Evolutionary conservation across 2,888 invertebrate genomes (phyloP).

Genomic region (Mongoloraphidia duomilia): DNA sequence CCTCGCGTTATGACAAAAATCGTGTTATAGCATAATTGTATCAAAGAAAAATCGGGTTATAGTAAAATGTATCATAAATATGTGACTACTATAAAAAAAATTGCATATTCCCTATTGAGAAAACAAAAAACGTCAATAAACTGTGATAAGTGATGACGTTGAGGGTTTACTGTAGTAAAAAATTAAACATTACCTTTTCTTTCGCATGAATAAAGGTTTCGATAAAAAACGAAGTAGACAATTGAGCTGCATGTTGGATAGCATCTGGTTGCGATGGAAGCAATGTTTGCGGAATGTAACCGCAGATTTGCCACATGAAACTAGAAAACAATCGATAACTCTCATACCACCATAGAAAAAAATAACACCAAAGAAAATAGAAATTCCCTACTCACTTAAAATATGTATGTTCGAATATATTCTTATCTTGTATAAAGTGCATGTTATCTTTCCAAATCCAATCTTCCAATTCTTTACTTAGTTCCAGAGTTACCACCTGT

Average conservation of each 20-base stretch:
- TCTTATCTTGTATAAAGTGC: conserved; percentile 88
- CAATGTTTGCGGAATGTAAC: conserved; percentile 81
- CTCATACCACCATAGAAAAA: not conserved
- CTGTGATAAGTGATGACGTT: too few relatives aligned
- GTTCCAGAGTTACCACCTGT: conserved; percentile 32
- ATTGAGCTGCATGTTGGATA: conserved; percentile 70
- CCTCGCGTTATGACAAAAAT: too few relatives aligned
- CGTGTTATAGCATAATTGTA: too few relatives aligned
- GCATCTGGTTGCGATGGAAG: conserved; percentile 64
- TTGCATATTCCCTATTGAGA: too few relatives aligned
- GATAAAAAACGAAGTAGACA: conserved; percentile 87
- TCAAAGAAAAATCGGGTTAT: too few relatives aligned
- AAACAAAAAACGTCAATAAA: too few relatives aligned
- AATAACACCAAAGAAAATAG: not conserved
- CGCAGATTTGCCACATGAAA: conserved; percentile 94
- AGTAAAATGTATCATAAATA: not conserved
- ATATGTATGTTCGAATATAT: conserved; percentile 91
- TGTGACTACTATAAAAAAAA: too few relatives aligned
- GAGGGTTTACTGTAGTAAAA: not conserved
- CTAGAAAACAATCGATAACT: conserved; percentile 31
- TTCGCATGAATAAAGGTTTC: conserved; percentile 95
- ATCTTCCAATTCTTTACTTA: conserved; percentile 71
- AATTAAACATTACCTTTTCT: conserved; percentile 56
- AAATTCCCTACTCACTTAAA: conserved; percentile 54
- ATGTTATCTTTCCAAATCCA: conserved; percentile 98